phyloP scores from a whole-genome alignment of 2,797 vertebrate genomes.

The Dipus sagitta region DNA sequence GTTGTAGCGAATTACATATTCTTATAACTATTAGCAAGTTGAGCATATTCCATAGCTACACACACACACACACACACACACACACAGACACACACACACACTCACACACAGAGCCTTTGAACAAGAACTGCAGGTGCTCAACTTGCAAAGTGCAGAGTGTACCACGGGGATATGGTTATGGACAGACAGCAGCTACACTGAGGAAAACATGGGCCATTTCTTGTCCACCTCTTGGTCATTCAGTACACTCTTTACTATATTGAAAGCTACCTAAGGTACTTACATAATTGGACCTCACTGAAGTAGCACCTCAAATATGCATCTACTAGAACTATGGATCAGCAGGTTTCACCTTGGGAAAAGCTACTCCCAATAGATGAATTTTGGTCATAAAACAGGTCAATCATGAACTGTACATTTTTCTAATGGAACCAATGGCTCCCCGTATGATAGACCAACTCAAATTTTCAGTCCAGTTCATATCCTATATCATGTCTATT shows the following conservation, averaged over 20 bases:
- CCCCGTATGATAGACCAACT: background rate
- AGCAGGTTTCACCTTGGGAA: background rate
- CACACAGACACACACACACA: background rate
- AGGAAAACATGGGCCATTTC: too few relatives aligned
- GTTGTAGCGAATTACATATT: background rate
- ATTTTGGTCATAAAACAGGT: slow-evolving; percentile 9
- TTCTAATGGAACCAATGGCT: background rate
- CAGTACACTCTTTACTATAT: background rate
- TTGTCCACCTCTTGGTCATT: background rate
- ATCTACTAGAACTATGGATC: background rate
- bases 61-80: background rate
- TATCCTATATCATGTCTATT: background rate
- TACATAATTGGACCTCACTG: background rate
- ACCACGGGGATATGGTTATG: background rate
- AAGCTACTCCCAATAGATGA: background rate
- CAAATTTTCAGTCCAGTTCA: background rate
- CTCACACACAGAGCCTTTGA: background rate
- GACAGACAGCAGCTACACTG: background rate
- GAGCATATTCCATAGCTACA: background rate
- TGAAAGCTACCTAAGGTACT: background rate
- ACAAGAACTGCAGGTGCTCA: background rate
- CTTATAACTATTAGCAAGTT: background rate
- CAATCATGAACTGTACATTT: background rate
- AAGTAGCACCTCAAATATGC: background rate
- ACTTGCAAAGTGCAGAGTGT: background rate